Evolutionary conservation across 2,797 vertebrate genomes (phyloP).

Genomic region (Pteropus rufus): DNA sequence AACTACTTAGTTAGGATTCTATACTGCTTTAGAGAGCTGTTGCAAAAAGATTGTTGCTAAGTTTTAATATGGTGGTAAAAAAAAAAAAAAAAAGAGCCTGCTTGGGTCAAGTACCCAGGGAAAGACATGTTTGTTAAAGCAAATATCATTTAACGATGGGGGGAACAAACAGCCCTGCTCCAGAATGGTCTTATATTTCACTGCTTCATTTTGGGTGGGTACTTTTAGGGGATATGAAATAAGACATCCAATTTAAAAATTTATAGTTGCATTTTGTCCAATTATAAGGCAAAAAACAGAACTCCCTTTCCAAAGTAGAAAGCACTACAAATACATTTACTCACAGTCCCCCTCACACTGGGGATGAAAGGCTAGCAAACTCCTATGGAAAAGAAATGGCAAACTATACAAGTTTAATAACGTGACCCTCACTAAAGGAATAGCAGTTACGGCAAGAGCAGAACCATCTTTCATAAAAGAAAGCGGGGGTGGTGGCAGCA

Average conservation of each 20-base stretch:
- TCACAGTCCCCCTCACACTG: not conserved
- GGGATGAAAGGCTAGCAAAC: not conserved
- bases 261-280: not conserved
- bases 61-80: not conserved
- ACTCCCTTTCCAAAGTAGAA: not conserved
- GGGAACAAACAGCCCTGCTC: not conserved
- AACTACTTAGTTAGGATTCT: not conserved
- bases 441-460: not conserved
- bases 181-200: not conserved
- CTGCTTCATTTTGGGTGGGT: not conserved
- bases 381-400: not conserved
- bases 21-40: not conserved
- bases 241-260: not conserved
- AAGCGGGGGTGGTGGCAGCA: not conserved
- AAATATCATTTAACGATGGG: not conserved
- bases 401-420: not conserved
- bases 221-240: not conserved
- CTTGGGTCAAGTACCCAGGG: not conserved
- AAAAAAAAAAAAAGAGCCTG: not conserved
- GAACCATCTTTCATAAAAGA: not conserved
- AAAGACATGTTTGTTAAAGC: not conserved
- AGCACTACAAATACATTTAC: not conserved
- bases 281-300: not conserved
- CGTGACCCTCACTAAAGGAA: not conserved
- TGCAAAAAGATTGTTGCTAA: not conserved